These are phyloP conservation scores for Gnathonemus longibarbis DNA, from an alignment of 2,113 vertebrate species.

Conservation along the genomic window DNA sequence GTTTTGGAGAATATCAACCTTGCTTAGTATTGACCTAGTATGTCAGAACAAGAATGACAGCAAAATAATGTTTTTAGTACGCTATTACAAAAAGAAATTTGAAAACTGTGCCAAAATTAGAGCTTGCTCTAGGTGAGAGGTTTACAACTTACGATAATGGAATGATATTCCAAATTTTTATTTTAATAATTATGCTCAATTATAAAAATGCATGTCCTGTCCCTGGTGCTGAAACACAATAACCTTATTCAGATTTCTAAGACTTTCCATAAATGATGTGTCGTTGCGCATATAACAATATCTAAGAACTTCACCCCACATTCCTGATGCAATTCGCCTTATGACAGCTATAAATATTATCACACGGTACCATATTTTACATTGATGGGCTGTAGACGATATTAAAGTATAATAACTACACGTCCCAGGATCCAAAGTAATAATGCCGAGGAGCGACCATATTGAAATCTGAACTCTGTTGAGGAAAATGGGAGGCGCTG, in stretches of 20 bases:
- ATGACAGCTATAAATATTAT: background rate
- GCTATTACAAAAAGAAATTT: background rate
- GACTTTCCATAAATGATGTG: background rate
- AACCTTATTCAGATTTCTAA: background rate
- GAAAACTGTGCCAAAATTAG: background rate
- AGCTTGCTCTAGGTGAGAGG: background rate
- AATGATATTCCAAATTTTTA: background rate
- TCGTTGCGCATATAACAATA: background rate
- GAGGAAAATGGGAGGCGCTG: background rate
- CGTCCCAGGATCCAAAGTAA: constrained; percentile 16
- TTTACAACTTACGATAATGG: background rate
- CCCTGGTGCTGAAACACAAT: constrained; percentile 2
- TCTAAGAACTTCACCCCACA: background rate
- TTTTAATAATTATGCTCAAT: background rate
- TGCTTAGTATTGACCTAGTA: background rate
- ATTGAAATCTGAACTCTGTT: background rate
- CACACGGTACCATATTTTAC: background rate
- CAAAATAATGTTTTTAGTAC: background rate
- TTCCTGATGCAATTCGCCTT: background rate
- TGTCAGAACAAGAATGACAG: background rate
- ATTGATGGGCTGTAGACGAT: background rate
- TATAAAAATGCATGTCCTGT: background rate
- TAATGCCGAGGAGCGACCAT: constrained; percentile 2
- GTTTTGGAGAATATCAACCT: background rate
- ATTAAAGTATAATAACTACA: constrained; percentile 14